phyloP scores from a whole-genome alignment of 2,113 vertebrate species.

The Sakesphorus luctuosus region DNA sequence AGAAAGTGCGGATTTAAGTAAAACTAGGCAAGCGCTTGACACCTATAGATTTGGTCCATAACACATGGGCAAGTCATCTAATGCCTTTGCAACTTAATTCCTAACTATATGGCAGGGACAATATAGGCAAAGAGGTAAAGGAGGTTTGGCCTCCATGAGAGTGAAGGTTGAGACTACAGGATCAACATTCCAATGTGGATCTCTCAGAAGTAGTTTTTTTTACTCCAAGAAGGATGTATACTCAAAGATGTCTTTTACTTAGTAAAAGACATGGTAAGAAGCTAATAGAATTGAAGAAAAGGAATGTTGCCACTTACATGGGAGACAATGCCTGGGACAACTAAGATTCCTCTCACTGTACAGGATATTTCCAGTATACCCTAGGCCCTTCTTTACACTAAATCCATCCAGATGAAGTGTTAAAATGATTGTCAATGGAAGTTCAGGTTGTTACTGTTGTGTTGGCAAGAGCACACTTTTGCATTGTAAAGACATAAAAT shows the following conservation, averaged over 20 bases:
- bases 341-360: background rate
- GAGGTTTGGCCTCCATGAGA: background rate
- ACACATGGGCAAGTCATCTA: background rate
- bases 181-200: background rate
- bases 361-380: background rate
- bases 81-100: background rate
- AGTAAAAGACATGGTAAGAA: background rate
- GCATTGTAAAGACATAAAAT: background rate
- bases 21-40: background rate
- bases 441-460: background rate
- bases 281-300: background rate
- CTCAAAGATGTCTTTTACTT: background rate
- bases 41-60: background rate
- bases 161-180: background rate
- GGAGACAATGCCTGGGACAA: background rate
- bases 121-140: background rate
- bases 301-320: background rate
- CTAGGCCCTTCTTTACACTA: background rate
- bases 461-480: background rate
- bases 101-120: background rate
- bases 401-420: background rate
- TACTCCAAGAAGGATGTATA: background rate
- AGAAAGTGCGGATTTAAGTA: background rate
- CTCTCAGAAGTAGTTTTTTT: accelerated
- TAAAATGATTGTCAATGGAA: background rate